Evolutionary conservation across 2,797 vertebrate species (phyloP).

Genomic region (Siniperca scherzeri): DNA sequence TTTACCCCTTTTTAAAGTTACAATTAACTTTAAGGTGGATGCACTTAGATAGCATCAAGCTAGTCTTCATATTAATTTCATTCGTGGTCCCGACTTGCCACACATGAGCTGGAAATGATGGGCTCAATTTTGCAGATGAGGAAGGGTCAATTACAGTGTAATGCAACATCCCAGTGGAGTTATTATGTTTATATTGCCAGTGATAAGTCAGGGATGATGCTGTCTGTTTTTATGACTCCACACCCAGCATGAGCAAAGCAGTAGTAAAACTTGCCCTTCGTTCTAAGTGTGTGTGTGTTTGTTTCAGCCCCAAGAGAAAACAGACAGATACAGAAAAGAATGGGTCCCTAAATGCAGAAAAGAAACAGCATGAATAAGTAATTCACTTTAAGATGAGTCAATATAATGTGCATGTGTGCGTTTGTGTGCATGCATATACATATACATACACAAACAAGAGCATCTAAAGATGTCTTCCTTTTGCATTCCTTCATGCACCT

Average conservation of each 20-base stretch:
- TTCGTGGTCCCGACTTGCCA: conserved; percentile 54
- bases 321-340: conserved; percentile 34
- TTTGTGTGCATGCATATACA: neutral
- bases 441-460: conserved; percentile 1
- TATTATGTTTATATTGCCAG: conserved; percentile 77
- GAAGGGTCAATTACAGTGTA: conserved; percentile 78
- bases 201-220: conserved; percentile 76
- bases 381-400: conserved; percentile 43
- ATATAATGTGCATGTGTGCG: neutral
- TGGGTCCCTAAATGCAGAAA: conserved; percentile 45
- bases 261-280: conserved; percentile 62
- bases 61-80: conserved; percentile 55
- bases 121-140: conserved; percentile 76
- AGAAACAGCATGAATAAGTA: conserved; percentile 61
- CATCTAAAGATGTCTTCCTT: conserved; percentile 16
- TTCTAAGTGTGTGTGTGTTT: conserved; percentile 12
- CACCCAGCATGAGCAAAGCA: conserved; percentile 47
- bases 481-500: neutral
- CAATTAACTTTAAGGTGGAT: conserved; percentile 29
- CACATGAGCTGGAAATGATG: conserved; percentile 67
- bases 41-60: conserved; percentile 35
- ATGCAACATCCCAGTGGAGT: conserved; percentile 72
- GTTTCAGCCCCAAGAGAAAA: conserved; percentile 13
- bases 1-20: neutral
- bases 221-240: conserved; percentile 69